A percentile compares a stretch with the other conserved stretches of the same genome.
Conservation (phyloP, 53 echinoderm and acorn worm species). For the Pentamera pediparva region DNA sequence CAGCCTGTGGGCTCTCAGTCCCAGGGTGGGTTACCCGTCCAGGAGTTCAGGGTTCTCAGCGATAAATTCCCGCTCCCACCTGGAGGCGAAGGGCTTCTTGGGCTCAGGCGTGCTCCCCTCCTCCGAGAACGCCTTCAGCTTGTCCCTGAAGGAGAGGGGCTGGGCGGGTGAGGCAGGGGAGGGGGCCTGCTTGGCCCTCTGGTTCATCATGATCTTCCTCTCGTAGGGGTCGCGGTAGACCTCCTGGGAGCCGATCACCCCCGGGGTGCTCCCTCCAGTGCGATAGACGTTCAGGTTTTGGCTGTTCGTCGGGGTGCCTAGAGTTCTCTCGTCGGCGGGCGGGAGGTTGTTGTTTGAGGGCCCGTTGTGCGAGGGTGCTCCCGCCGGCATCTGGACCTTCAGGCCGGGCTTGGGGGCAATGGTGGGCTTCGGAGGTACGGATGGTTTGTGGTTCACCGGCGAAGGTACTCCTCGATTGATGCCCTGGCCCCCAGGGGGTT, state of each 20-base stretch:
- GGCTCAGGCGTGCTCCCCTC: conserved; percentile 47
- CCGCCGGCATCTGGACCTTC: neutral
- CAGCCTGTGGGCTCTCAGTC: too few relatives aligned
- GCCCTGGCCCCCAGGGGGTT: conserved; percentile 10
- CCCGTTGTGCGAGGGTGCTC: conserved; percentile 10
- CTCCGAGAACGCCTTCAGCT: conserved; percentile 90
- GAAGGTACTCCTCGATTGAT: conserved; percentile 35
- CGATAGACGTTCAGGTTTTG: conserved; percentile 56
- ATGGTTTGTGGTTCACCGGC: conserved; percentile 24
- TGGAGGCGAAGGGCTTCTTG: conserved; percentile 64
- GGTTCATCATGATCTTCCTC: conserved; percentile 56
- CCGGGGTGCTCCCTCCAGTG: conserved; percentile 77
- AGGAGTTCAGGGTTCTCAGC: conserved; percentile 66
- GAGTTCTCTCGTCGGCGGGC: conserved; percentile 42
- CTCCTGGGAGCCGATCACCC: conserved; percentile 93
- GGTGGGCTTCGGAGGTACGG: conserved; percentile 65
- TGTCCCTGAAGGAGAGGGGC: conserved; percentile 75
- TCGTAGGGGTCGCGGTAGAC: conserved; percentile 87
- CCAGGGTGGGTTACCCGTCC: conserved; percentile 26
- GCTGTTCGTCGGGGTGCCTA: conserved; percentile 51
- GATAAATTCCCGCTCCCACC: conserved; percentile 88
- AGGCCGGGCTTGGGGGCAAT: conserved; percentile 29
- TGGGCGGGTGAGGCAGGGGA: conserved; percentile 32
- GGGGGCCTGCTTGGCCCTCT: conserved; percentile 23
- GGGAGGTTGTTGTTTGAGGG: conserved; percentile 15